Evolutionary conservation across 2,888 invertebrate genomes (phyloP), one percentile per base, ranked within the genome.

Genomic region (Polymixis lichenea): DNA sequence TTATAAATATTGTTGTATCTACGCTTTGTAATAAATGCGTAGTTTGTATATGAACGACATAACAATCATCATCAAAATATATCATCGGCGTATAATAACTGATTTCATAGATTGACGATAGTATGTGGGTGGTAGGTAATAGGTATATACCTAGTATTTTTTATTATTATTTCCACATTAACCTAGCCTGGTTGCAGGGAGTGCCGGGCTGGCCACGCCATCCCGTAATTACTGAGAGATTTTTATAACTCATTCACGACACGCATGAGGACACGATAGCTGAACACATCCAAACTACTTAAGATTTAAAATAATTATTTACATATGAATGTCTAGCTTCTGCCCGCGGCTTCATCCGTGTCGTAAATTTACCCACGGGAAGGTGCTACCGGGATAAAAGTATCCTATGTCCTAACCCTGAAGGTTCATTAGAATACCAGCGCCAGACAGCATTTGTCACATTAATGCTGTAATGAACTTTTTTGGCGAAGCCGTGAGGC

Each of bases 171-270:
- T 60, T 66, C 38, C 43, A 53, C 58, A 58, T 55, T 72, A 38
- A 69, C 38, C 38, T 38, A 51, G 53, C 15, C 51, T 28, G 65
- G 73, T 65, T 56, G 13, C 38, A 19, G 68, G 82, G 80, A 68
- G 80, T 72, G 84, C 19, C 72, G 0, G 15, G 49, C 71, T 65
- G 53, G 46, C 74, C 84, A 84, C 83, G 83, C 80, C 13, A 83
- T 53, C 9, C 22, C 13, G 60, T 72, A 77, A 80, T 83, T 84
- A 83, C 13, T 28, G 0, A 53, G 2, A 43, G 28, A 46, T 55
- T 65, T 49, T 60, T 46, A 46, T 67, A 68, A 67, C 62, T 56
- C 62, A 49, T 58, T 32, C 75, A 51, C 8, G 11, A 53, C 82
- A 82, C 83, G 75, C 72, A 75, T 32, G 60, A 22, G 38, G 32